These are phyloP conservation scores for Seladonia tumulorum DNA, from an alignment of 2,888 invertebrate genomes.

Conservation along the genomic window DNA sequence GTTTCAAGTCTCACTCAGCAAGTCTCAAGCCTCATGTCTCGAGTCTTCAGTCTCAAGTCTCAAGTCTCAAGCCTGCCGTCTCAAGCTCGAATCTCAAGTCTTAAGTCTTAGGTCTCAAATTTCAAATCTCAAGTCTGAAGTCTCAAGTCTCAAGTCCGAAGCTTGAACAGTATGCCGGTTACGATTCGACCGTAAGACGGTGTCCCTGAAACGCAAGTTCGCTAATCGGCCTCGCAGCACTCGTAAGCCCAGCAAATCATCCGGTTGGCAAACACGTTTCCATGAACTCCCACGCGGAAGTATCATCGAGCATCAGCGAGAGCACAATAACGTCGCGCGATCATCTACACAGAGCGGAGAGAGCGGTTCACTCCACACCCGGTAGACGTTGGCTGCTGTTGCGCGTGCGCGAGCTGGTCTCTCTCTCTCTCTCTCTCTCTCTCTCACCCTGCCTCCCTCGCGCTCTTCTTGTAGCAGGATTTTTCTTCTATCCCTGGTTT, in stretches of 20 bases:
- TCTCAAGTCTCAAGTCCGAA: not conserved
- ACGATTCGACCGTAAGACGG: not conserved
- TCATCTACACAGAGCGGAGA: not conserved
- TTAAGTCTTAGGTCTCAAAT: too few relatives aligned
- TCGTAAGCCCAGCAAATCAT: constrained; percentile 25
- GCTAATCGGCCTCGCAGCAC: not conserved
- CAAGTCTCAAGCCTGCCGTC: too few relatives aligned
- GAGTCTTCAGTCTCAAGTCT: too few relatives aligned
- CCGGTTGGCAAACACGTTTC: constrained; percentile 8
- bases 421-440: constrained; percentile 8
- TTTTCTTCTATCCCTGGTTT: constrained; percentile 1
- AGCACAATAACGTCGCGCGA: constrained; percentile 19
- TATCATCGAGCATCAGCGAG: not conserved
- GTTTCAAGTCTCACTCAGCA: too few relatives aligned
- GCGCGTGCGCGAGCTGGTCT: not conserved
- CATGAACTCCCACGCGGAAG: constrained; percentile 12
- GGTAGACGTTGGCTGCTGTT: not conserved
- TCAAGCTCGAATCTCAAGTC: too few relatives aligned
- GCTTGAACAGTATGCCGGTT: not conserved
- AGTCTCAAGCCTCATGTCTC: too few relatives aligned
- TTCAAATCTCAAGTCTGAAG: too few relatives aligned
- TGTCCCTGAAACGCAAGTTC: not conserved
- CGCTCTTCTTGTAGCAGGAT: not conserved
- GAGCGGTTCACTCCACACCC: not conserved
- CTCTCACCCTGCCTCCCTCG: too few relatives aligned